These are phyloP conservation scores for Okamejei kenojei DNA, from an alignment of 2,797 vertebrate species.

Conservation along the genomic window DNA sequence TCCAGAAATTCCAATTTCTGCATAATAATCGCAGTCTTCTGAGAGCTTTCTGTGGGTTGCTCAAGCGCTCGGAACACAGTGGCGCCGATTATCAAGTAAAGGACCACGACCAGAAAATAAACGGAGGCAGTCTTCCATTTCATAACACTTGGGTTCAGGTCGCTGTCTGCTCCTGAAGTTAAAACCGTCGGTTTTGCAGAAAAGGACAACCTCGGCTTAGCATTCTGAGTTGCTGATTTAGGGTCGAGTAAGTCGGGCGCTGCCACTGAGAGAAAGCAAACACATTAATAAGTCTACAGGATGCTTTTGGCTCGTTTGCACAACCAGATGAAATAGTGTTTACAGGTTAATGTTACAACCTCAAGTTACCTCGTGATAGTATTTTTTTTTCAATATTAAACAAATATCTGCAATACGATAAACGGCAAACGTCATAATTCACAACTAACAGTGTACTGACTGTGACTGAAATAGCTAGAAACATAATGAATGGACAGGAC, in stretches of 20 bases:
- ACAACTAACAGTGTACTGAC: background rate
- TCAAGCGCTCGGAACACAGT: conserved; percentile 90
- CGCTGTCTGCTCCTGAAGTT: conserved; percentile 74
- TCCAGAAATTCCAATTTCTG: conserved; percentile 82
- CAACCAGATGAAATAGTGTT: background rate
- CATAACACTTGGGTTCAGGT: conserved; percentile 81
- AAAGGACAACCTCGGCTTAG: conserved; percentile 89
- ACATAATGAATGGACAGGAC: background rate
- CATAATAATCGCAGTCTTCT: conserved; percentile 76
- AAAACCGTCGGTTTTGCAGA: conserved; percentile 79
- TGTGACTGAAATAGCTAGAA: background rate
- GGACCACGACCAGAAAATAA: conserved; percentile 91
- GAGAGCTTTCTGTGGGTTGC: conserved; percentile 82
- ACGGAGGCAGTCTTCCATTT: conserved; percentile 98
- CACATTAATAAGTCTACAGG: background rate
- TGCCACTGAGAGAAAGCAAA: conserved; percentile 70
- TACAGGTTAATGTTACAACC: background rate
- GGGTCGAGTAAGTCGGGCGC: conserved; percentile 97
- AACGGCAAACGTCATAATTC: background rate
- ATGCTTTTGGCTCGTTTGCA: background rate
- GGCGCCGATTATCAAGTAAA: conserved; percentile 89
- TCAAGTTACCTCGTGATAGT: background rate
- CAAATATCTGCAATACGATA: background rate
- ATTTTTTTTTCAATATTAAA: background rate
- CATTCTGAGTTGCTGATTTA: conserved; percentile 85